Base-by-base conservation (phyloP, 1,140 invertebrate genomes). In the Ceratina australensis region DNA sequence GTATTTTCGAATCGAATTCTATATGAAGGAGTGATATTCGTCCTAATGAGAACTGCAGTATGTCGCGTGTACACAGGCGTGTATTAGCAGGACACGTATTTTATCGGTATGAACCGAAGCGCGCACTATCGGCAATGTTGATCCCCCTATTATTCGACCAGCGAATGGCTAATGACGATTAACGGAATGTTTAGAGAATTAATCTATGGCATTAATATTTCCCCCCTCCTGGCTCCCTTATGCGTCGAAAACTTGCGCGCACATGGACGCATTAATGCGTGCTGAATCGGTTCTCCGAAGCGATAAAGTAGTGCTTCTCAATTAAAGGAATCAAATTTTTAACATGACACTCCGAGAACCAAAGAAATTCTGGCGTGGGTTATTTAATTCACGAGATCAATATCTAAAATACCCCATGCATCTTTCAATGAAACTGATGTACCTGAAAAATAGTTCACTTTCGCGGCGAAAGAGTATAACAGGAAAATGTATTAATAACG, bases 111-210 rank as follows among this genome's bases (percentile, higher is more conserved):
- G 64, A 68, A 52, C 81, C 72, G 72, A 76, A 65, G 54, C 68
- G 73, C 60, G 61, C 49, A 76, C 50, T 79, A 81, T 78, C 73
- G 74, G 78, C 83, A 81, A 84, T 49, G 82, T 71, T 84, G 82
- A 84, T 80, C 82, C 72, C 56, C 54, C 72, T 80, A 76, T 73
- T 80, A 83, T 81, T 74, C 78, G 69, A 59, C 59, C 72, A 24
- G 78, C 68, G 78, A 80, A 80, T 80, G 82, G 82, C 82, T 84
- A 84, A 84, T 80, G 82, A 79, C 83, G 82, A 87, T 87, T 87
- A 87, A 86, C 83, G 86, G 80, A 86, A 86, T 86, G 78, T 81
- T 83, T 78, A 76, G 78, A 76, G 83, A 83, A 87, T 86, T 86
- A 86, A 84, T 84, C 82, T 78, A 20, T n/a, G 73, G 73, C 69